These are phyloP conservation scores for Odobenus rosmarus DNA, from an alignment of 2,113 vertebrate species.

Conservation along the genomic window DNA sequence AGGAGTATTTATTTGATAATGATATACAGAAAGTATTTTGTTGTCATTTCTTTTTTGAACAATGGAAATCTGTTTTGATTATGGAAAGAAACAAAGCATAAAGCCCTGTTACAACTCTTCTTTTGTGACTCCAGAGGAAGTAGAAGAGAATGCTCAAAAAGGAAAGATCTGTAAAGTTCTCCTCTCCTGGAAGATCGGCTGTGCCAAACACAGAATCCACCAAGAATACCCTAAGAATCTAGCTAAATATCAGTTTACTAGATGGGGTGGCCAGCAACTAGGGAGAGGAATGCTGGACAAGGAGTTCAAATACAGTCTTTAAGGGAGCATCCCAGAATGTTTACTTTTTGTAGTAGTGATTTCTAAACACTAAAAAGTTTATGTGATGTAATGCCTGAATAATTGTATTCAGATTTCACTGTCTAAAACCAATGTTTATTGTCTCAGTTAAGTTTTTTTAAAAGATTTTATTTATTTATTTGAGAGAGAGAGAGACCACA, in stretches of 20 bases:
- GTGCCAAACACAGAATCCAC: background rate
- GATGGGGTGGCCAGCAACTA: background rate
- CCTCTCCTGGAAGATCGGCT: background rate
- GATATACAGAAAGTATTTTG: background rate
- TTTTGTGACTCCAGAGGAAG: background rate
- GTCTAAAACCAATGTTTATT: background rate
- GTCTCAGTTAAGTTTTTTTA: background rate
- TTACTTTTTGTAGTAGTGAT: background rate
- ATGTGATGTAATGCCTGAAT: background rate
- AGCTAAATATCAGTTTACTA: background rate
- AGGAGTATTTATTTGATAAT: background rate
- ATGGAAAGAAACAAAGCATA: background rate
- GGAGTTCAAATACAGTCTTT: background rate
- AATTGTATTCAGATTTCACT: background rate
- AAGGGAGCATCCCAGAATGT: rapidly evolving
- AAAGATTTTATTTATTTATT: too few relatives aligned
- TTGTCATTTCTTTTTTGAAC: background rate
- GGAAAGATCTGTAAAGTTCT: background rate
- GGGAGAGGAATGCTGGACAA: background rate
- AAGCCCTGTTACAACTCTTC: background rate
- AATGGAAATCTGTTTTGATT: background rate
- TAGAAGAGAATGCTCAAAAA: background rate
- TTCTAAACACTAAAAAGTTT: background rate
- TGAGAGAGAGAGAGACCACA: too few relatives aligned
- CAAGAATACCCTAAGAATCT: background rate